Evolutionary conservation across 2,888 invertebrate genomes (phyloP).

Genomic region (Iphiclides podalirius): DNA sequence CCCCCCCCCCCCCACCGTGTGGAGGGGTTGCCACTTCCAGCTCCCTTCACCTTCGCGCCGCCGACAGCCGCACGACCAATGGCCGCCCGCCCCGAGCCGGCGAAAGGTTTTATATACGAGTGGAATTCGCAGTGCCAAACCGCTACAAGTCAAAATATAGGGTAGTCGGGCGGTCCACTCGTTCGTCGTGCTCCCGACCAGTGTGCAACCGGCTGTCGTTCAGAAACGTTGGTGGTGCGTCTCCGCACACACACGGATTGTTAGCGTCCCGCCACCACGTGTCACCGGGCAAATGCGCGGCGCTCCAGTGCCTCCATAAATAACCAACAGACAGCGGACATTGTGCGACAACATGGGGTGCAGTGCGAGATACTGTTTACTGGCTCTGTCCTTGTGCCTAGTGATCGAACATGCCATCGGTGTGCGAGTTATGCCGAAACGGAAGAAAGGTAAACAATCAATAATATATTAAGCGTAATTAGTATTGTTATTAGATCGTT

Average conservation of each 20-base stretch:
- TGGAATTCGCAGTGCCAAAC: slow-evolving; percentile 80
- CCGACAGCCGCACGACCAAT: slow-evolving; percentile 61
- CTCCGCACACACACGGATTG: slow-evolving; percentile 46
- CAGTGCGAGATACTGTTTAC: slow-evolving; percentile 74
- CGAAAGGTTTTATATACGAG: slow-evolving; percentile 84
- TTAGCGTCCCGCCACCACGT: slow-evolving; percentile 39
- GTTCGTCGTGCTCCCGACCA: slow-evolving; percentile 50
- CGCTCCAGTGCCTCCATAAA: slow-evolving; percentile 52
- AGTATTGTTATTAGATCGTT: too few species aligned
- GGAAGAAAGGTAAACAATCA: slow-evolving; percentile 75
- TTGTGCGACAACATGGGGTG: slow-evolving; percentile 71
- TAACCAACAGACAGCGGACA: slow-evolving; percentile 45
- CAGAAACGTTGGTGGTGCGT: slow-evolving; percentile 32
- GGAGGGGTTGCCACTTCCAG: slow-evolving; percentile 73
- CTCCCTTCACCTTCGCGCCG: slow-evolving; percentile 53
- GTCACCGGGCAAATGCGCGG: slow-evolving; percentile 55
- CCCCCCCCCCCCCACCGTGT: slow-evolving; percentile 54
- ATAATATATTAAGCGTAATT: slow-evolving; percentile 1
- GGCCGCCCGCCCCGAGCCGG: slow-evolving; percentile 73
- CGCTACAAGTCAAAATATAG: slow-evolving; percentile 83
- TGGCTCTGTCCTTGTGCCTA: slow-evolving; percentile 74
- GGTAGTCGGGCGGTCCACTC: slow-evolving; percentile 78
- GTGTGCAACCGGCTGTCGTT: slow-evolving; percentile 32
- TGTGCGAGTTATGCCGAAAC: slow-evolving; percentile 77
- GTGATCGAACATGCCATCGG: slow-evolving; percentile 75